Evolutionary conservation across 2,113 vertebrate genomes (phyloP).

Genomic region (Danionella cerebrum): DNA sequence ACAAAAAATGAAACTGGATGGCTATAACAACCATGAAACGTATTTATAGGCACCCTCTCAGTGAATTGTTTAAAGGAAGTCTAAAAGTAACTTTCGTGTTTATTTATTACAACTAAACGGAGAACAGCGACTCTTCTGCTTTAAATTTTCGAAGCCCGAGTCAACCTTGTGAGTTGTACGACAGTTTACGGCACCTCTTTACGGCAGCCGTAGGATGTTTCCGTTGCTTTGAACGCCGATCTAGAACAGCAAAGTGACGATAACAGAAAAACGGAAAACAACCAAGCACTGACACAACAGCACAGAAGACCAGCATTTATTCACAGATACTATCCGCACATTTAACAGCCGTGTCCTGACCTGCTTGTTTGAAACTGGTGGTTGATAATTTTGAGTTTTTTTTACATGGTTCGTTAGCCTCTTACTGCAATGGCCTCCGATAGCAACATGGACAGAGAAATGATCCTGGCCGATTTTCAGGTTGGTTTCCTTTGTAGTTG

Average conservation of each 20-base stretch:
- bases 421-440: conserved; percentile 90
- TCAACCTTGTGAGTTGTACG: neutral
- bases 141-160: neutral
- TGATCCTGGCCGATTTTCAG: conserved; percentile 98
- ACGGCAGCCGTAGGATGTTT: conserved; percentile 54
- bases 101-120: no score
- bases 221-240: conserved; percentile 40
- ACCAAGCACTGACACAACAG: conserved; percentile 27
- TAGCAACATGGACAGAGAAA: conserved; percentile 94
- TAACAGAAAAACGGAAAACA: conserved; percentile 41
- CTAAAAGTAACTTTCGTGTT: no score
- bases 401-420: conserved; percentile 45
- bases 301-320: conserved; percentile 29
- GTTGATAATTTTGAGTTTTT: neutral
- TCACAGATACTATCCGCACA: conserved; percentile 12
- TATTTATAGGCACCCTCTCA: no score
- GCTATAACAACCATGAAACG: no score
- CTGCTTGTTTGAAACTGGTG: conserved; percentile 34
- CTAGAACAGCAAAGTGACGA: conserved; percentile 52
- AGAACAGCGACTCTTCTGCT: neutral
- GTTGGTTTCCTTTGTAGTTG: conserved; percentile 57
- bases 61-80: no score
- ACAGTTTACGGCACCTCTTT: conserved; percentile 52
- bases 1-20: no score
- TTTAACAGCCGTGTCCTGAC: conserved; percentile 5